phyloP scores from a whole-genome alignment of 1,140 invertebrate genomes.

The Calliopsis andreniformis region DNA sequence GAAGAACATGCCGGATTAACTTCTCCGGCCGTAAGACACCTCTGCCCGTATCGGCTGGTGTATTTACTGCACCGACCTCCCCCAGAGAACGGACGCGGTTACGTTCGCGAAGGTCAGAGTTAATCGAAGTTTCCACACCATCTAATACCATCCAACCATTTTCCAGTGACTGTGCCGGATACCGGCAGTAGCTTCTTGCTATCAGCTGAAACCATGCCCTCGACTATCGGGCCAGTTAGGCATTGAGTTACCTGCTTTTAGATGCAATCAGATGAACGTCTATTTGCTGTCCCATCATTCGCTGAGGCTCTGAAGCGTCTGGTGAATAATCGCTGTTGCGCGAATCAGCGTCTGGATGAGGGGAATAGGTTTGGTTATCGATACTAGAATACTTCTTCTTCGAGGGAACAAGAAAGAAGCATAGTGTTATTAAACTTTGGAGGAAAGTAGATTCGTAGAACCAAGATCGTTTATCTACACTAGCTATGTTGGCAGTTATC shows the following conservation, averaged over 20 bases:
- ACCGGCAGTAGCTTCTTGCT: conserved; percentile 32
- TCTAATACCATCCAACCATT: conserved; percentile 55
- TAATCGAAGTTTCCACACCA: conserved; percentile 58
- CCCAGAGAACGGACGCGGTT: conserved; percentile 5
- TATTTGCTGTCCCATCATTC: conserved; percentile 22
- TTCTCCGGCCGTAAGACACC: conserved; percentile 34
- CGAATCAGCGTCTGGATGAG: too few species aligned
- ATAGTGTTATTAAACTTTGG: too few species aligned
- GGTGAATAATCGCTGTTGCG: background rate
- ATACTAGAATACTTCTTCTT: too few species aligned
- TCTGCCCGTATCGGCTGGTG: conserved; percentile 13
- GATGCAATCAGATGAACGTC: conserved; percentile 23
- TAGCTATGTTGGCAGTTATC: too few species aligned
- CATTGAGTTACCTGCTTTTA: conserved; percentile 53
- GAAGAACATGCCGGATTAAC: conserved; percentile 39
- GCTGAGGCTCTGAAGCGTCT: background rate
- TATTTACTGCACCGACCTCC: conserved; percentile 33
- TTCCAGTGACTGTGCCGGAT: conserved; percentile 45
- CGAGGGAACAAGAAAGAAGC: too few species aligned
- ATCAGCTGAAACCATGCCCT: conserved; percentile 32
- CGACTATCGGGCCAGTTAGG: background rate
- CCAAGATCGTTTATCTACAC: too few species aligned
- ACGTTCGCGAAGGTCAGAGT: conserved; percentile 50
- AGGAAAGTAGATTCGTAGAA: too few species aligned
- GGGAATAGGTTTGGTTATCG: too few species aligned